Conservation (phyloP, 1,140 invertebrate species). For the Cephus cinctus region DNA sequence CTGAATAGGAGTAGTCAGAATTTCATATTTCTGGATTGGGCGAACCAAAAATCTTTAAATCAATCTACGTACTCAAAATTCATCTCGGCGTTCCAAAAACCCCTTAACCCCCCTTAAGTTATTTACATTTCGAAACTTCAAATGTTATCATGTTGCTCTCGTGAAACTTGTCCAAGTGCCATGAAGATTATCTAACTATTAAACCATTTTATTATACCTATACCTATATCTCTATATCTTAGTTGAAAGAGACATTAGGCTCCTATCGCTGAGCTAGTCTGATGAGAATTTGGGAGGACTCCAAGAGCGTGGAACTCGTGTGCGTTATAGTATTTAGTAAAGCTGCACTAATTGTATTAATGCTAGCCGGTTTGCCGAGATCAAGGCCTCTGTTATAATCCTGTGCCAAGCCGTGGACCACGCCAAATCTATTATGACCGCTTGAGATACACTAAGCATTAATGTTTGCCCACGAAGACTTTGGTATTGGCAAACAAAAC, state of each 20-base stretch:
- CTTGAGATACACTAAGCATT: constrained; percentile 20
- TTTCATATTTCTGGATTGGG: no score
- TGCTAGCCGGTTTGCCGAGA: constrained; percentile 45
- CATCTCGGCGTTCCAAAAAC: no score
- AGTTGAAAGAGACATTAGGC: background rate
- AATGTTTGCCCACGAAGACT: background rate
- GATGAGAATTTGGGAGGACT: constrained; percentile 42
- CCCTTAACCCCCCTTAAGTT: no score
- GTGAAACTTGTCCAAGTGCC: no score
- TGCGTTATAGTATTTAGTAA: constrained; percentile 46
- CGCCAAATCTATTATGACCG: constrained; percentile 39
- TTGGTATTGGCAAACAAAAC: background rate
- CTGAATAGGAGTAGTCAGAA: no score
- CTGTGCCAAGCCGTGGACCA: constrained; percentile 20
- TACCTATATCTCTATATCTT: background rate
- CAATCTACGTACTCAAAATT: no score
- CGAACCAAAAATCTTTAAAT: no score
- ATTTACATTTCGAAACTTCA: no score
- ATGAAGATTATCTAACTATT: no score
- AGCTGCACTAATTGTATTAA: constrained; percentile 55
- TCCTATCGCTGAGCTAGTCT: background rate
- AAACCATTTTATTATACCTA: background rate
- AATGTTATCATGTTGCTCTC: no score
- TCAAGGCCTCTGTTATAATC: constrained; percentile 28
- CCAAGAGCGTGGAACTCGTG: constrained; percentile 34